Percentiles rank a stretch among this genome's conserved stretches.
These are phyloP conservation scores for Lacerta bilineata DNA, from an alignment of 2,797 vertebrate genomes.

Conservation along the genomic window DNA sequence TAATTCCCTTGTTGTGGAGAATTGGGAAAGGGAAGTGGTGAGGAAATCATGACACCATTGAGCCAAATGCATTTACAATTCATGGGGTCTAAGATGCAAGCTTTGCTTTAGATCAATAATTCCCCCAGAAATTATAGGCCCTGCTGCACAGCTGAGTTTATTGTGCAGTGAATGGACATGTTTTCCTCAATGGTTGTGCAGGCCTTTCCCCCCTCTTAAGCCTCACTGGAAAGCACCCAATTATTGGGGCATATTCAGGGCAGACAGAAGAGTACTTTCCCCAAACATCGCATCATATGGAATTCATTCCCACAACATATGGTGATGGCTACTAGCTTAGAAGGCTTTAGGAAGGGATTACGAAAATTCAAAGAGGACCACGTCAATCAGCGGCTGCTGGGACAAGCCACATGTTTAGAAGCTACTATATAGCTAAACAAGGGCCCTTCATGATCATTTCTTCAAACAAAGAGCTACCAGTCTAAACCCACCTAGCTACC, in stretches of 20 bases:
- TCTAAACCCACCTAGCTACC: neutral
- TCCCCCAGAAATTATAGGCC: neutral
- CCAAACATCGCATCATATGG: neutral
- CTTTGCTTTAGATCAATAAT: neutral
- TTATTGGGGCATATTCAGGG: too few relatives aligned
- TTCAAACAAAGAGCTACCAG: neutral
- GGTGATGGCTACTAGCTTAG: neutral
- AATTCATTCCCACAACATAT: neutral
- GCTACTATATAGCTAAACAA: neutral
- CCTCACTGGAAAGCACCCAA: neutral
- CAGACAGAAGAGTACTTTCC: neutral
- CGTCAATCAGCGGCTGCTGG: neutral
- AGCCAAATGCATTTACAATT: neutral
- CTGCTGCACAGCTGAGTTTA: too few relatives aligned
- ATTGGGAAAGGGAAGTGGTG: slow-evolving; percentile 1
- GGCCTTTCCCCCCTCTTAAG: neutral
- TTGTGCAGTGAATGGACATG: neutral
- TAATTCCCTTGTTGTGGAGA: slow-evolving; percentile 8
- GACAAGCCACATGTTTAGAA: neutral
- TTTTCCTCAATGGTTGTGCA: neutral
- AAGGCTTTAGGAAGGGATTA: slow-evolving; percentile 1
- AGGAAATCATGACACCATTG: slow-evolving; percentile 18
- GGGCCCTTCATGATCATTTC: neutral
- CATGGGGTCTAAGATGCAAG: neutral
- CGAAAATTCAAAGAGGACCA: neutral